Conservation (phyloP, 1,140 invertebrate genomes). For the Onthophagus taurus region DNA sequence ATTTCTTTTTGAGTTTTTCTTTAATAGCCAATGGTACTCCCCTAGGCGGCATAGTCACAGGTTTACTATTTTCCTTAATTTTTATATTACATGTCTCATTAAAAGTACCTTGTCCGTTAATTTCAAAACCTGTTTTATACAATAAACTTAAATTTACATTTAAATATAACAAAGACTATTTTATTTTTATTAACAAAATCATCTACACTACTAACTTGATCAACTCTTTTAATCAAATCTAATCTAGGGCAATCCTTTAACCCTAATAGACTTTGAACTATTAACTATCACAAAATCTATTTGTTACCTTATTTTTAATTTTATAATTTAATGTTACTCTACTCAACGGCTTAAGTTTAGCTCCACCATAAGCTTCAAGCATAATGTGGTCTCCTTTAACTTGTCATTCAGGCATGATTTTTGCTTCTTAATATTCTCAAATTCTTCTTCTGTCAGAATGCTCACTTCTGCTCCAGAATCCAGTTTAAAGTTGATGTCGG, state of each 20-base stretch:
- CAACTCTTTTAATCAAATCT: conserved; percentile 9
- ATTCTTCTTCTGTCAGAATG: too few relatives aligned
- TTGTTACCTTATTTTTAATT: conserved; percentile 1
- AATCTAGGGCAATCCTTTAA: conserved; percentile 2
- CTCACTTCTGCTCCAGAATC: too few relatives aligned
- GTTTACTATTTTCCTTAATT: conserved; percentile 5
- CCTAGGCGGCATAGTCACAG: not conserved
- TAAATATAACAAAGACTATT: too few relatives aligned
- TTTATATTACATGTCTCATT: not conserved
- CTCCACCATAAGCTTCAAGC: conserved; percentile 8
- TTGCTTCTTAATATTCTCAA: too few relatives aligned
- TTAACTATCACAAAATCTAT: conserved; percentile 8
- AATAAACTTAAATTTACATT: conserved; percentile 1
- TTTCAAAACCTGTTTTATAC: conserved; percentile 5
- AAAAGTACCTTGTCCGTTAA: conserved; percentile 7
- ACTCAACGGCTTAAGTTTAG: conserved; percentile 4
- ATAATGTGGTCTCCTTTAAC: too few relatives aligned
- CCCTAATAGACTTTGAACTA: conserved; percentile 1
- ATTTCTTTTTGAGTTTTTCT: conserved; percentile 7
- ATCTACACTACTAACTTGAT: not conserved
- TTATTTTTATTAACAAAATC: conserved; percentile 2
- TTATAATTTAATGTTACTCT: conserved; percentile 3
- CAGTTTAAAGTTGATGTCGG: too few relatives aligned
- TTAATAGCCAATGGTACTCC: conserved; percentile 5
- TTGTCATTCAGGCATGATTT: too few relatives aligned